Conservation (phyloP, 2,113 vertebrate genomes). For the Apteryx mantelli region DNA sequence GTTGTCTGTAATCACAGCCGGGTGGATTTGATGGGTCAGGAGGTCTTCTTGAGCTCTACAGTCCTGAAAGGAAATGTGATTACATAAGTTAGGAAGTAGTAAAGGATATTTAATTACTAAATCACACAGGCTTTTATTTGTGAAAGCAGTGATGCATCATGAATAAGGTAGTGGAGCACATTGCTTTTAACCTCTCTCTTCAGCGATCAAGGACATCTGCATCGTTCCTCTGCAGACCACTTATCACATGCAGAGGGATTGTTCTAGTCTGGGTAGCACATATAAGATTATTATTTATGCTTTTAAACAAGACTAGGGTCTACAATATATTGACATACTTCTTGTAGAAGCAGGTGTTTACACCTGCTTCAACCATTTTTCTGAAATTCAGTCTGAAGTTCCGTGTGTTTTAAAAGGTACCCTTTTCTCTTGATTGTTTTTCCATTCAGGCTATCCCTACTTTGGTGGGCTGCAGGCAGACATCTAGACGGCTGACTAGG, state of each 20-base stretch:
- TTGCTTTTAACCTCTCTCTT: conserved; percentile 23
- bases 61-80: conserved; percentile 1
- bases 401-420: neutral
- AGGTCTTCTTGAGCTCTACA: neutral
- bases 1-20: neutral
- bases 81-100: conserved; percentile 7
- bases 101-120: conserved; percentile 56
- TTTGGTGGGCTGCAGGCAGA: neutral
- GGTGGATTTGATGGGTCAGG: conserved; percentile 5
- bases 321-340: neutral
- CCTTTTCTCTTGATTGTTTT: neutral
- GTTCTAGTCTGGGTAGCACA: neutral
- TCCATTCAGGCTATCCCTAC: neutral
- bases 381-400: neutral
- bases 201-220: conserved; percentile 7
- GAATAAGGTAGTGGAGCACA: conserved; percentile 1
- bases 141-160: conserved; percentile 21
- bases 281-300: neutral
- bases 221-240: neutral
- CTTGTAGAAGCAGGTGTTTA: neutral
- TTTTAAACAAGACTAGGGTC: neutral
- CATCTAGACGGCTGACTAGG: neutral
- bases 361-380: neutral
- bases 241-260: neutral
- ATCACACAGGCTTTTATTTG: conserved; percentile 6